Evolutionary conservation across 2,113 vertebrate genomes (phyloP), one percentile per base, ranked within the genome.

Genomic region (Danionella cerebrum): DNA sequence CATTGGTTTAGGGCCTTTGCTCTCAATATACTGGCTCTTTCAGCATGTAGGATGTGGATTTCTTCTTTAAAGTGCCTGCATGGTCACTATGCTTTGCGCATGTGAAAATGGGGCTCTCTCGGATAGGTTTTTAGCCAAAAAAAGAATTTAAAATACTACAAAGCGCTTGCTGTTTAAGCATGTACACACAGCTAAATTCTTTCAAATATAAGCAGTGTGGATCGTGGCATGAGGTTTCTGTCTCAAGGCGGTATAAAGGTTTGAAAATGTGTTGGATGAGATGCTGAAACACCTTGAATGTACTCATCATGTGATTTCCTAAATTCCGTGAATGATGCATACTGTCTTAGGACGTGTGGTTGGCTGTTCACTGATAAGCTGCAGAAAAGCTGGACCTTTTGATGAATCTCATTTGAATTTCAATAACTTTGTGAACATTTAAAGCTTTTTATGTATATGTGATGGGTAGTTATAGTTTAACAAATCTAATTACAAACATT

Each of bases 1-100:
- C 33, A 33, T 24, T 48, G 59, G 59, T 3, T 48, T 63, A 24
- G 60, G 21, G 33, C 47, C 16, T 48, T 44, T 64, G 87, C 87
- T 89, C 87, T 89, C 87, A 89, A 88, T 89, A 88, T 89, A 89
- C 87, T 87, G 83, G 83, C 74, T 79, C 78, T 74, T 64, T 77
- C 80, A 84, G 84, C 86, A 89, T 89, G 86, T 84, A 86, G 83
- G 83, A 78, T 82, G 76, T 83, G 75, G 80, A 84, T 76, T 77
- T 83, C 50, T 72, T 72, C 66, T 80, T 78, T 73, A 29, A 38
- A 69, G 71, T 79, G 82, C 78, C 80, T 82, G 85, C 85, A 89
- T 89, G 86, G 74, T 80, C 57, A 79, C 74, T 78, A 79, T 78
- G 80, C 85, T 81, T 69, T 83, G 76, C 87, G 87, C 86, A 88